These are phyloP conservation scores for Mycetomoellerius zeteki DNA, from an alignment of 1,140 invertebrate genomes.

Conservation along the genomic window DNA sequence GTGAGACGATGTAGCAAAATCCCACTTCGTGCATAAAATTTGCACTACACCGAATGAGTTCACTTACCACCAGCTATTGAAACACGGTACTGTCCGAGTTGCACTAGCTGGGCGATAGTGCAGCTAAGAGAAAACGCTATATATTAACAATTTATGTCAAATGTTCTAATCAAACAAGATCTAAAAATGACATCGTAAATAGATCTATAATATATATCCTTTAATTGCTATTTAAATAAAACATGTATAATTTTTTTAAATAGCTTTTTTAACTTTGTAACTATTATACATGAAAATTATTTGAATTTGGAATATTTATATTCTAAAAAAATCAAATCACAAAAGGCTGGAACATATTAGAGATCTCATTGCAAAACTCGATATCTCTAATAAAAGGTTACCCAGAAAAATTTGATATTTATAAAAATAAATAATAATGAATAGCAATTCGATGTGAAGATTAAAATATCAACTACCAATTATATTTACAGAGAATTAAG, in stretches of 20 bases:
- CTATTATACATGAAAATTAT: background rate
- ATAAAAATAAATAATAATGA: background rate
- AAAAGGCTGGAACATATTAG: background rate
- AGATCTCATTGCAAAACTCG: conserved; percentile 13
- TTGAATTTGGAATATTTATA: conserved; percentile 16
- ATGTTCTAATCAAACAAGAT: background rate
- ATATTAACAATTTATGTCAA: conserved; percentile 22
- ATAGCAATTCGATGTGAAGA: background rate
- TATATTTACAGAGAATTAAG: background rate
- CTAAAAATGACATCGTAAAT: background rate
- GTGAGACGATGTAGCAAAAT: too few relatives aligned
- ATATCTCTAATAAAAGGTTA: background rate
- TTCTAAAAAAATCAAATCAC: background rate
- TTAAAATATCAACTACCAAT: background rate
- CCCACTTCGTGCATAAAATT: too few relatives aligned
- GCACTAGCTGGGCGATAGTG: too few relatives aligned
- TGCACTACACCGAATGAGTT: too few relatives aligned
- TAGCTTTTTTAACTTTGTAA: background rate
- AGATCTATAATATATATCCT: background rate
- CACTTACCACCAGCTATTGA: too few relatives aligned
- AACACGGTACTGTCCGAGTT: too few relatives aligned
- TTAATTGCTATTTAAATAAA: conserved; percentile 17
- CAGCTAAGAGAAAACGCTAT: too few relatives aligned
- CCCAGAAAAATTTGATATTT: background rate
- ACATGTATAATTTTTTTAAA: background rate